phyloP scores from a whole-genome alignment of 1,140 invertebrate genomes.

The Drosophila malerkotliana region DNA sequence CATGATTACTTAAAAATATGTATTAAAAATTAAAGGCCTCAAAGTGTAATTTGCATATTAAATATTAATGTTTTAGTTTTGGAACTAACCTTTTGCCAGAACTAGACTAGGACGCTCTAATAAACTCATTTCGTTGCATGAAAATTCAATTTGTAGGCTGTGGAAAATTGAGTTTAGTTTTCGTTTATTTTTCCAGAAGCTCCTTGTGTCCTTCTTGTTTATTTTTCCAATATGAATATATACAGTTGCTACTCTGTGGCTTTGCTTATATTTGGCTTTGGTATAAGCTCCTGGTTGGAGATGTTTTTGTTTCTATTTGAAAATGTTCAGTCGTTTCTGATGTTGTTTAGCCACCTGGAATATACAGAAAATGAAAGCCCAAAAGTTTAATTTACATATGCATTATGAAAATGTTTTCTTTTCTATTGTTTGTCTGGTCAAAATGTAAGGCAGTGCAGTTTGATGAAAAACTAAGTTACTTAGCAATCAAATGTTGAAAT shows the following conservation, averaged over 20 bases:
- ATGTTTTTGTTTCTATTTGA: constrained; percentile 29
- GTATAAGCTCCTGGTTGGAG: constrained; percentile 12
- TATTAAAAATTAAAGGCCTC: neutral
- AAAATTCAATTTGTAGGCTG: constrained; percentile 31
- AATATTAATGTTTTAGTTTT: neutral
- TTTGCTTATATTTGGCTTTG: constrained; percentile 34
- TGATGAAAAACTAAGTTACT: constrained; percentile 12
- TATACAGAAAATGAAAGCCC: constrained; percentile 35
- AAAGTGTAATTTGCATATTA: neutral
- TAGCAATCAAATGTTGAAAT: constrained; percentile 17
- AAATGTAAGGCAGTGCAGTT: constrained; percentile 21
- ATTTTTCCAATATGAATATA: constrained; percentile 36
- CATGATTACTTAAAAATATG: neutral
- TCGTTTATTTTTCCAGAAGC: constrained; percentile 41
- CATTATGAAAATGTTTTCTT: constrained; percentile 39
- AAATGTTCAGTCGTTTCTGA: constrained; percentile 26
- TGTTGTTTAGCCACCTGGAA: constrained; percentile 49
- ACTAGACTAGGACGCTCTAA: constrained; percentile 41
- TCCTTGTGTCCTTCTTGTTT: constrained; percentile 35
- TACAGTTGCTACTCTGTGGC: constrained; percentile 5
- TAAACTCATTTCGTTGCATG: constrained; percentile 68
- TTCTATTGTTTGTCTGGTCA: constrained; percentile 17
- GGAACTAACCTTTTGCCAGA: constrained; percentile 56
- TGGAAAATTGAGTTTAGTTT: constrained; percentile 43
- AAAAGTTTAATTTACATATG: constrained; percentile 51